A percentile compares a stretch with the other conserved stretches of the same genome.
Evolutionary conservation across 2,888 invertebrate genomes (phyloP).

Genomic region (Formica aserva): DNA sequence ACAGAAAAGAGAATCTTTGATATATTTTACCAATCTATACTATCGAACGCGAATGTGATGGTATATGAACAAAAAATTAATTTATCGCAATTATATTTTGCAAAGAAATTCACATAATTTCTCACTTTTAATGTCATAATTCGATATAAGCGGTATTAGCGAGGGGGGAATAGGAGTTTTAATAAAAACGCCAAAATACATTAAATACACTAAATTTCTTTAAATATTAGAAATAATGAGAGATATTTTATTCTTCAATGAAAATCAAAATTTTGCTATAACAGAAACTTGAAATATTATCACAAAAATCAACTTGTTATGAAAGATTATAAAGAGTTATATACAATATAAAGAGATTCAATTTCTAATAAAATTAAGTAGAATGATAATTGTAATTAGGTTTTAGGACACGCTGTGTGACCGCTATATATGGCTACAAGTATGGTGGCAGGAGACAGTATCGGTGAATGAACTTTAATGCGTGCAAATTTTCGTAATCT

Average conservation of each 20-base stretch:
- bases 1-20: no score
- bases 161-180: not conserved
- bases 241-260: not conserved
- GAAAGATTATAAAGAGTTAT: no score
- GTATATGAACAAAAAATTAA: not conserved
- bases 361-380: not conserved
- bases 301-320: not conserved
- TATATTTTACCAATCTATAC: not conserved
- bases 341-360: not conserved
- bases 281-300: not conserved
- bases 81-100: not conserved
- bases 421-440: conserved; percentile 42
- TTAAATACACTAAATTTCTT: not conserved
- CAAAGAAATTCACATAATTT: not conserved
- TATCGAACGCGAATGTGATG: not conserved
- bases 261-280: not conserved
- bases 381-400: not conserved
- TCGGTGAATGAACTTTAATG: conserved; percentile 70
- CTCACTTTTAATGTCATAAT: not conserved
- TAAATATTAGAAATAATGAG: not conserved
- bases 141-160: not conserved
- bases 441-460: conserved; percentile 57
- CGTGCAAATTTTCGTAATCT: conserved; percentile 42
- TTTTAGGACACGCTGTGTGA: conserved; percentile 12
- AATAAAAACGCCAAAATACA: not conserved